phyloP scores from a whole-genome alignment of 2,888 invertebrate species.

The Cosmia pyralina region DNA sequence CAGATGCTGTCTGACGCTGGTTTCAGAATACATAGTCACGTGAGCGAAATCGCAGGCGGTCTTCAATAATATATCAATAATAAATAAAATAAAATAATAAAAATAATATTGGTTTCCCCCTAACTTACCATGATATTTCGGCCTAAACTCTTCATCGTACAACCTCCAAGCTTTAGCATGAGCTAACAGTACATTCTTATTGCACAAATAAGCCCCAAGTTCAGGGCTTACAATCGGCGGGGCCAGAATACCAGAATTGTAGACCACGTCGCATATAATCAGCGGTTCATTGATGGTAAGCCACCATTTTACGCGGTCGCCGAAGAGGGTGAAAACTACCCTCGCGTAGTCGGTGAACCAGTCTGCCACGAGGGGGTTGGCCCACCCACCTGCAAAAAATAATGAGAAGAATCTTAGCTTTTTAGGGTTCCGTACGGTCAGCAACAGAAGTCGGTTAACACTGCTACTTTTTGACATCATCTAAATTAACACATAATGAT shows the following conservation, averaged over 20 bases:
- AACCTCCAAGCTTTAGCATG: conserved; percentile 92
- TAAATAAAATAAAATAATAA: too few species aligned
- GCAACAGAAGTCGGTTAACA: too few species aligned
- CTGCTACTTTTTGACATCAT: too few species aligned
- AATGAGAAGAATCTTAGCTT: background rate
- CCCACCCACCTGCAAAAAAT: conserved; percentile 33
- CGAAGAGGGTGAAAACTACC: conserved; percentile 89
- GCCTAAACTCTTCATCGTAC: conserved; percentile 89
- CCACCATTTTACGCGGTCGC: conserved; percentile 92
- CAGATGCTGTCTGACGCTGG: too few species aligned
- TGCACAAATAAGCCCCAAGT: conserved; percentile 79
- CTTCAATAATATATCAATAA: too few species aligned
- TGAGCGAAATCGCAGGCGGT: too few species aligned
- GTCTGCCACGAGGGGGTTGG: conserved; percentile 31
- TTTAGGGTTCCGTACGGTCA: too few species aligned
- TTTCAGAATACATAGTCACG: too few species aligned
- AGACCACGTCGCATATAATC: conserved; percentile 72
- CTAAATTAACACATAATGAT: too few species aligned
- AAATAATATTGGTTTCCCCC: too few species aligned
- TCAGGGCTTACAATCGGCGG: conserved; percentile 78
- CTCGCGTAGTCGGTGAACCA: conserved; percentile 84
- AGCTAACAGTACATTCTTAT: conserved; percentile 92
- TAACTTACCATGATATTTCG: conserved; percentile 59
- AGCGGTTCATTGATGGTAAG: conserved; percentile 93
- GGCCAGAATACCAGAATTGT: conserved; percentile 80